Evolutionary conservation across 2,797 vertebrate genomes (phyloP), one percentile per base, ranked within the genome.

Genomic region (Peromyscus aztecus): DNA sequence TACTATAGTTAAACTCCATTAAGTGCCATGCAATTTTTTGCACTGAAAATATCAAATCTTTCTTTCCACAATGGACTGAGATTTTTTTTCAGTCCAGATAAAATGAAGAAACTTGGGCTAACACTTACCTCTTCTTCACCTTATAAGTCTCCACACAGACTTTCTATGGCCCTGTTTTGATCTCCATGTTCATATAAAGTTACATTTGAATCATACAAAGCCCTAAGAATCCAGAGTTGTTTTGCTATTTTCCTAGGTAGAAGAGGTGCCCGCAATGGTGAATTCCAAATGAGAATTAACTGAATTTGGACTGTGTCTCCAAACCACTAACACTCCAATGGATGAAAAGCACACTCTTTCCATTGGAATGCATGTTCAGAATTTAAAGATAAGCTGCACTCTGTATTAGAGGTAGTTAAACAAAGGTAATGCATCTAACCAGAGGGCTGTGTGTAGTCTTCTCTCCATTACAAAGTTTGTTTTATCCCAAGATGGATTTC

Each of bases 381-480:
- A 84, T 91, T 43, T 73, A 90, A 92, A 69, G 17, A 93, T 81
- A 65, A 63, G 17, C 93, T 84, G 59, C 37, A 84, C 81, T 96
- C 92, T 92, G 76, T 37, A 94, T 9, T 78, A 95, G 91, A 81
- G 78, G 31, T 92, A 94, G 83, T 93, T 6, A 73, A 87, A 81
- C 69, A 92, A 95, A 92, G 71, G 4, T 29, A 85, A 59, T 13
- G 17, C 85, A 5, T 85, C 17, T 71, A 19, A 83, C 55, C 89
- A 96, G 29, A 95, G 2, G 5, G 21, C n/a, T 9, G 4, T 37
- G 6, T 49, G 37, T 63, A 94, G 46, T 61, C 24, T 86, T 97
- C 49, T 94, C 61, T 92, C 27, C 24, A 77, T 57, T 77, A 73
- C 9, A 90, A 84, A 90, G 67, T 95, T 90, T 76, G 7, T 82